Evolutionary conservation across 2,888 invertebrate species (phyloP).

Genomic region (Pandemis heparana): DNA sequence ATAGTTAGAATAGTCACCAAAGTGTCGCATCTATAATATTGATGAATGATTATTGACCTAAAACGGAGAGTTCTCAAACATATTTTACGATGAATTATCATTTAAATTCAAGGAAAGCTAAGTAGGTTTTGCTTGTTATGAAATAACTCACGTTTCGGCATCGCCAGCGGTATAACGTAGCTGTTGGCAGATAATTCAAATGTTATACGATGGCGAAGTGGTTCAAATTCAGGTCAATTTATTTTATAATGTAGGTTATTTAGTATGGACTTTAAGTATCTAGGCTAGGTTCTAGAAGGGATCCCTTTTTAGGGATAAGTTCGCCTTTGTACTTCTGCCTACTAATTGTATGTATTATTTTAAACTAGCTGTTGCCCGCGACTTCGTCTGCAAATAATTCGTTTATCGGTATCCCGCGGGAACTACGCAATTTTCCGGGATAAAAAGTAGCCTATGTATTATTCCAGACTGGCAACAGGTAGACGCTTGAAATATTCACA

Average conservation of each 20-base stretch:
- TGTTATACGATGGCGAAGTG: background rate
- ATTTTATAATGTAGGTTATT: background rate
- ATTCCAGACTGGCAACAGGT: too few species aligned
- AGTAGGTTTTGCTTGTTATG: conserved; percentile 23
- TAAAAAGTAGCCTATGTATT: too few species aligned
- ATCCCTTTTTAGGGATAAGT: too few species aligned
- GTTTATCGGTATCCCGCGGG: too few species aligned
- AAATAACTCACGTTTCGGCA: conserved; percentile 37
- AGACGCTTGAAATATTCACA: too few species aligned
- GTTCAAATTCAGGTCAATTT: conserved; percentile 2
- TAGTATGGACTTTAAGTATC: background rate
- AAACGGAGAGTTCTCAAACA: background rate
- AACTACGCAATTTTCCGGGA: too few species aligned
- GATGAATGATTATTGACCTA: background rate
- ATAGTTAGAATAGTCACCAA: background rate
- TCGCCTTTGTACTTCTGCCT: too few species aligned
- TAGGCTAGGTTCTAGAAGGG: too few species aligned
- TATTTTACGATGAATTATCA: conserved; percentile 16
- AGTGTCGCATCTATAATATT: background rate
- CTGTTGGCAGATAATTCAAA: background rate
- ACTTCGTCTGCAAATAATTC: too few species aligned
- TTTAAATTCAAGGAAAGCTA: conserved; percentile 13
- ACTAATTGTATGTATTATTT: too few species aligned
- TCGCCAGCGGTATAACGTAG: conserved; percentile 12
- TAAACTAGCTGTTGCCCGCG: too few species aligned